Evolutionary conservation across 2,797 vertebrate species (phyloP).

Genomic region (Schizothorax lantsangensis): DNA sequence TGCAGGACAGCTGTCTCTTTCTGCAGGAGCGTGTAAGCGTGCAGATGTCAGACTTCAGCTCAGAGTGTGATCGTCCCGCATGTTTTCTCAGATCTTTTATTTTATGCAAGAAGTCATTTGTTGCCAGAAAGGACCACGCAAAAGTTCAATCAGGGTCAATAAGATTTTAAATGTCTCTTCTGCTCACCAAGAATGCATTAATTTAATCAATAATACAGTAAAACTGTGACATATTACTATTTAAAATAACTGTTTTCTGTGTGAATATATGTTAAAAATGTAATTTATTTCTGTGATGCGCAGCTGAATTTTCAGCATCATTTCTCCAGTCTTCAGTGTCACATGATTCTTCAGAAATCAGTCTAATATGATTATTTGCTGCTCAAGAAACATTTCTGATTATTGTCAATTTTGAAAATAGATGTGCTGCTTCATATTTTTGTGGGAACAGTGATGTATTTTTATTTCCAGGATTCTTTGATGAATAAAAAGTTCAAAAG

Average conservation of each 20-base stretch:
- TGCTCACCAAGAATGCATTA: background rate
- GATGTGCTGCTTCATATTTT: background rate
- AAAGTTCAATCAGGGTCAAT: no score
- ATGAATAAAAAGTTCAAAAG: background rate
- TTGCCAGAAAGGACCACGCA: background rate
- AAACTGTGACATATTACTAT: background rate
- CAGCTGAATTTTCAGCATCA: background rate
- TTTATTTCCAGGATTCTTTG: background rate
- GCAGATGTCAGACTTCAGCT: constrained; percentile 37
- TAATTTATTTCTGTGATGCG: background rate
- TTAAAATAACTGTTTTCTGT: background rate
- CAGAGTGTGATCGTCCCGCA: background rate
- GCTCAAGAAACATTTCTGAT: background rate
- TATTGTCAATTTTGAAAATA: background rate
- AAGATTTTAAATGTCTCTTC: background rate
- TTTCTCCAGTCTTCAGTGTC: background rate
- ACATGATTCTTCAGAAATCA: constrained; percentile 8
- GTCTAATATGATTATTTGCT: background rate
- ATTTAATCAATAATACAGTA: background rate
- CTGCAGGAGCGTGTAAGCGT: constrained; percentile 21
- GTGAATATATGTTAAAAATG: background rate
- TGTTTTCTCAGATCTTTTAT: background rate
- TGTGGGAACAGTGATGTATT: background rate
- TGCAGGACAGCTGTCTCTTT: constrained; percentile 53
- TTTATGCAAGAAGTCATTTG: background rate